Evolutionary conservation across 2,797 vertebrate genomes (phyloP), one percentile per base, ranked within the genome.

Genomic region (Tamandua tetradactyla): DNA sequence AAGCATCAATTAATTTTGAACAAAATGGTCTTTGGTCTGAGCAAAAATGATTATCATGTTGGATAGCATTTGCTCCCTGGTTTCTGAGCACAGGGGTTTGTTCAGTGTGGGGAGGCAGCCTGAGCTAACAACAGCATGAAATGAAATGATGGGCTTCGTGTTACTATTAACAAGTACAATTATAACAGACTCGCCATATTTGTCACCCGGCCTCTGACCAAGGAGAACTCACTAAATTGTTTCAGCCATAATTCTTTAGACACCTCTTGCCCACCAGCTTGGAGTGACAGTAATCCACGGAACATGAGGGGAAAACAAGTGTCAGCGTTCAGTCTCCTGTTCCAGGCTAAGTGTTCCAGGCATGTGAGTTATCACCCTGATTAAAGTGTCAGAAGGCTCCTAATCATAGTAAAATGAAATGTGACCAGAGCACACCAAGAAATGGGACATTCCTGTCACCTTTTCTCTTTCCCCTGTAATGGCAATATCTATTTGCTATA

Each of bases 381-480:
- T 98, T 97, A 95, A 97, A 98, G 96, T 97, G 97, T 97, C 97
- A 98, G 97, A 95, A 87, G 93, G 76, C 57, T 95, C 90, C 68
- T 80, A 12, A 97, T 98, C 89, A 47, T 64, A 42, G 91, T 82
- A 61, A 97, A 96, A 95, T 98, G 97, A 97, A 94, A 96, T 95
- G 96, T 98, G 97, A 97, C 95, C 95, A 72, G 93, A 86, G 95
- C 64, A 15, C 32, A 47, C 82, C 68, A 68, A 75, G 83, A 91
- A 96, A 96, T 6, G 90, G 96, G 94, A 94, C 78, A 1, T 72
- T 83, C 81, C 86, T 98, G 97, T 97, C 98, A 96, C 96, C 96
- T 96, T 94, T 97, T 93, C 81, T 96, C 88, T 97, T 96, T 97
- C 93, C 61, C 75, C 78, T 72, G 59, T 97, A 96, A 95, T 78